These are phyloP conservation scores for Cheilosia variabilis DNA, from an alignment of 2,888 invertebrate genomes.

Conservation along the genomic window DNA sequence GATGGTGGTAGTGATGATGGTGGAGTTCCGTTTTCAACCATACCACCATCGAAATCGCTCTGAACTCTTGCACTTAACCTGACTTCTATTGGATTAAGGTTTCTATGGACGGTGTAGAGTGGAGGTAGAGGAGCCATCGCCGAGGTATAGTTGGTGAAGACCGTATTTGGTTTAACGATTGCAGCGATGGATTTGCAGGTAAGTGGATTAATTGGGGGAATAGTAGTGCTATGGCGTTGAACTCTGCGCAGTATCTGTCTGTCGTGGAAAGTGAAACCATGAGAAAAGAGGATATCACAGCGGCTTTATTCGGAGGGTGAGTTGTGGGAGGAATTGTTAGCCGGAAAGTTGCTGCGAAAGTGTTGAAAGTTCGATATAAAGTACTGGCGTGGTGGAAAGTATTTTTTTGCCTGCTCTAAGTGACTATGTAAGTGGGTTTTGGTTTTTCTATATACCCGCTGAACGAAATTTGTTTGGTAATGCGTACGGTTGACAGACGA, in stretches of 20 bases:
- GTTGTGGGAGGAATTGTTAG: slow-evolving; percentile 47
- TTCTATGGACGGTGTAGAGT: slow-evolving; percentile 11
- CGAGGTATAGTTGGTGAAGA: slow-evolving; percentile 33
- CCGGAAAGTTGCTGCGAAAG: slow-evolving; percentile 26
- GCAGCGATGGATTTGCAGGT: slow-evolving; percentile 46
- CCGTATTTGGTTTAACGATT: slow-evolving; percentile 52
- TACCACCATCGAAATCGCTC: slow-evolving; percentile 48
- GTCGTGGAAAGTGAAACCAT: slow-evolving; percentile 70
- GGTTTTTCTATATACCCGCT: background rate
- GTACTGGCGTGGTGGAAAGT: slow-evolving; percentile 27
- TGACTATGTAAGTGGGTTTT: background rate
- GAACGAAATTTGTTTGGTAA: background rate
- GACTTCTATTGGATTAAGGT: slow-evolving; percentile 68
- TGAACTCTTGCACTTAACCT: slow-evolving; percentile 73
- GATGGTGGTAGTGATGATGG: slow-evolving; percentile 11
- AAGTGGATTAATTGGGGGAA: slow-evolving; percentile 73
- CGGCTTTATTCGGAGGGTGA: slow-evolving; percentile 16
- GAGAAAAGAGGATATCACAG: slow-evolving; percentile 66
- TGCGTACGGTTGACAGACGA: too few relatives aligned
- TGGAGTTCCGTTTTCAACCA: slow-evolving; percentile 45
- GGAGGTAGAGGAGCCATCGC: background rate
- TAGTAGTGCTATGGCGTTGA: slow-evolving; percentile 23
- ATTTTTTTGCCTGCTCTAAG: background rate
- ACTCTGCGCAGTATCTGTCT: slow-evolving; percentile 34
- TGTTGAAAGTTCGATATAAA: slow-evolving; percentile 40